Percentiles rank a stretch among this genome's conserved stretches.
Conservation (phyloP, 2,888 invertebrate genomes). For the Drosophila maculinotata region DNA sequence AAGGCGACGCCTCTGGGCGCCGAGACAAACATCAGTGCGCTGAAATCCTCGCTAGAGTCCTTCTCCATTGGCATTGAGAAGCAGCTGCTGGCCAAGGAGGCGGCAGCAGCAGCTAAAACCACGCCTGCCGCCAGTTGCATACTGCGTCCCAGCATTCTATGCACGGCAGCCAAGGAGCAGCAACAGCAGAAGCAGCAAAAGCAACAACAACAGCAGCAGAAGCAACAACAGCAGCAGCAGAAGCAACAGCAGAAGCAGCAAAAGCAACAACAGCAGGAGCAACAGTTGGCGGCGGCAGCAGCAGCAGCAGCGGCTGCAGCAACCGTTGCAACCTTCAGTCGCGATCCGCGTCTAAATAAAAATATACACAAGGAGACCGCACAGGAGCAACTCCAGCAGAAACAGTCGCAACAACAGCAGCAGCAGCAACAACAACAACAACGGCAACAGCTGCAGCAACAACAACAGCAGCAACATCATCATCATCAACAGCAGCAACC, state of each 20-base stretch:
- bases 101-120: constrained; percentile 38
- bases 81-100: constrained; percentile 73
- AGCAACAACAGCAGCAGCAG: constrained; percentile 3
- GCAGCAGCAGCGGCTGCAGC: constrained; percentile 5
- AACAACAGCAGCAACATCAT: constrained; percentile 3
- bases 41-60: constrained; percentile 83
- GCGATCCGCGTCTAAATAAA: constrained; percentile 84
- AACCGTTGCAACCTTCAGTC: constrained; percentile 66
- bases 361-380: constrained; percentile 79
- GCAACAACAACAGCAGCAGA: constrained; percentile 6
- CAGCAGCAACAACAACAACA: constrained; percentile 9
- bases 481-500: constrained; percentile 4
- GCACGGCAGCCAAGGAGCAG: constrained; percentile 67
- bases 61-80: constrained; percentile 83
- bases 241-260: background rate
- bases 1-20: constrained; percentile 68
- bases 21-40: constrained; percentile 82
- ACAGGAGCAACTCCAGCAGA: constrained; percentile 23
- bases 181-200: constrained; percentile 20
- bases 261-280: constrained; percentile 4
- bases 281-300: constrained; percentile 4
- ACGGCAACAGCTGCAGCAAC: constrained; percentile 7
- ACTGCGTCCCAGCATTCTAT: constrained; percentile 58
- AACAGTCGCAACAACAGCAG: constrained; percentile 8
- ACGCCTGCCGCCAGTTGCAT: constrained; percentile 40